phyloP scores from a whole-genome alignment of 2,888 invertebrate species.

The Eucera pruinosa region DNA sequence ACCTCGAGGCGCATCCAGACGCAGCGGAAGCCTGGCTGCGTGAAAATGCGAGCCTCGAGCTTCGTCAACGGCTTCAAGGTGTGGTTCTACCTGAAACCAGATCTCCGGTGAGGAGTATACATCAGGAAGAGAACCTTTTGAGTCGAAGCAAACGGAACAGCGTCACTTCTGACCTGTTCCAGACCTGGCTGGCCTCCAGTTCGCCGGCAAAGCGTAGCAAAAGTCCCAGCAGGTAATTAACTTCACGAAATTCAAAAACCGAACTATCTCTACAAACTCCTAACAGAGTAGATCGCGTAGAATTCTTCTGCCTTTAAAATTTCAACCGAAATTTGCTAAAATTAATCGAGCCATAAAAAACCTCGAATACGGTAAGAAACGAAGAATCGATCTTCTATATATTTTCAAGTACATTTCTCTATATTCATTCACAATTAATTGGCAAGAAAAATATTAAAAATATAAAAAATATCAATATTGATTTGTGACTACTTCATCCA shows the following conservation, averaged over 20 bases:
- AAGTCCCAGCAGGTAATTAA: constrained; percentile 80
- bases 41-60: constrained; percentile 90
- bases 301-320: too few relatives aligned
- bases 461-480: too few relatives aligned
- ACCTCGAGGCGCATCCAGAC: constrained; percentile 88
- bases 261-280: too few relatives aligned
- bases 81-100: constrained; percentile 65
- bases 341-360: too few relatives aligned
- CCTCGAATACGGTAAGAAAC: too few relatives aligned
- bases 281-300: too few relatives aligned
- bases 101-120: constrained; percentile 84
- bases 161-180: constrained; percentile 93
- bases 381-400: too few relatives aligned
- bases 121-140: constrained; percentile 82
- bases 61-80: constrained; percentile 87
- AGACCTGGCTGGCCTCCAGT: constrained; percentile 92
- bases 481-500: too few relatives aligned
- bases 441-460: too few relatives aligned
- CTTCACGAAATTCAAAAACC: not conserved
- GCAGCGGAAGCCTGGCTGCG: constrained; percentile 91
- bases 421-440: too few relatives aligned
- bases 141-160: constrained; percentile 87
- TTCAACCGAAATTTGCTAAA: too few relatives aligned
- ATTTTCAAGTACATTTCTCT: too few relatives aligned
- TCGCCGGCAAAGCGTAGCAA: constrained; percentile 88